These are phyloP conservation scores for Eurosta solidaginis DNA, from an alignment of 1,140 invertebrate genomes.

Conservation along the genomic window DNA sequence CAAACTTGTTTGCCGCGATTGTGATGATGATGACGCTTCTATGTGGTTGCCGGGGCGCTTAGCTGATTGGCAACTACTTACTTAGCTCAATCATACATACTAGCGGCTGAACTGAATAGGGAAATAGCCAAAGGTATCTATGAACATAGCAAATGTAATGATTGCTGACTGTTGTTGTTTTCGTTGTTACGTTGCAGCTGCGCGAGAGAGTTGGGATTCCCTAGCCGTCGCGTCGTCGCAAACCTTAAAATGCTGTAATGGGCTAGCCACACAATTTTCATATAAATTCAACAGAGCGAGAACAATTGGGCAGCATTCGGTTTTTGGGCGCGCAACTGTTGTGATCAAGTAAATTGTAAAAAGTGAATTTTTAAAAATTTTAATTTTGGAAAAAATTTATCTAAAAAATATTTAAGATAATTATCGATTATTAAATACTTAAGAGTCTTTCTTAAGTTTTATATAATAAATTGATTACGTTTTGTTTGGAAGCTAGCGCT, in stretches of 20 bases:
- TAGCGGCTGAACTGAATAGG: neutral
- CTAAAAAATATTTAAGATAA: neutral
- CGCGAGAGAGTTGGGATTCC: conserved; percentile 20
- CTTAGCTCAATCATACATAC: neutral
- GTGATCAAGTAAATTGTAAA: neutral
- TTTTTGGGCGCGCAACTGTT: neutral
- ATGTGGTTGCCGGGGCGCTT: conserved; percentile 15
- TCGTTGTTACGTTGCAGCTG: neutral
- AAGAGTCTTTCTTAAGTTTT: neutral
- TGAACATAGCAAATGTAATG: neutral
- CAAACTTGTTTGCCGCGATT: neutral
- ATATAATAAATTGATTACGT: neutral
- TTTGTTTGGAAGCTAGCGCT: neutral
- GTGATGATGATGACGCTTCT: neutral
- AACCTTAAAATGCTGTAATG: too few relatives aligned
- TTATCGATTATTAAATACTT: neutral
- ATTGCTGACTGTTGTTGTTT: neutral
- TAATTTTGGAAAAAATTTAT: neutral
- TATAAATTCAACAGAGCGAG: conserved; percentile 14
- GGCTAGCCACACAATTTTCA: neutral
- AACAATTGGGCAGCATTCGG: conserved; percentile 22
- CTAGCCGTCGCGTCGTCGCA: neutral
- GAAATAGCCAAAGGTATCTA: neutral
- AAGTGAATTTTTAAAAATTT: neutral
- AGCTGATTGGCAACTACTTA: neutral